Base-by-base conservation (phyloP, 2,113 vertebrate genomes). In the Oryzias curvinotus region DNA sequence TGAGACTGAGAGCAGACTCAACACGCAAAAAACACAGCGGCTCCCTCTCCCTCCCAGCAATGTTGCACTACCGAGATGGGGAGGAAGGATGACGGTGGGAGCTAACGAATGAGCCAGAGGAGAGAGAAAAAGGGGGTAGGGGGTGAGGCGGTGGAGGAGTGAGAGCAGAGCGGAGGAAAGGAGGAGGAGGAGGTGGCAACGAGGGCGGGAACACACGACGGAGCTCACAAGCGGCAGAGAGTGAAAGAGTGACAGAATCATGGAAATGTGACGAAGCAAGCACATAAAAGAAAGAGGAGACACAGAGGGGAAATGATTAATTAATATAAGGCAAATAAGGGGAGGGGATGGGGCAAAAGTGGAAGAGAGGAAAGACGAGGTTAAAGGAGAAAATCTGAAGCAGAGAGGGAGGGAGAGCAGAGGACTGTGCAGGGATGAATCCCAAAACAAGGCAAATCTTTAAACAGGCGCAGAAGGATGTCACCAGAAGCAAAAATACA, bases 11-110 rank as follows among this genome's bases (percentile, higher is more conserved):
- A 91, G 85, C 87, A 85, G 86, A 88, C 88, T 88, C 85, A 72
- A 78, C 85, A 80, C 84, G 58, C 79, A 80, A 67, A 73, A 72
- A 60, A 45, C 79, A 28, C 85, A 3, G 58, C 0, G 60, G 10
- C 66, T 56, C 73, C 30, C 62, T 79, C 25, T 65, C 77, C 78
- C 84, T 81, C 77, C 90, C 93, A 93, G 92, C 90, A 90, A 88
- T 90, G 87, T 88, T 89, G 90, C 93, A 92, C 95, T 91, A 93
- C 91, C 86, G 75, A 78, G 85, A 85, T 81, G 68, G 92, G 91
- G 92, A 79, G 81, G 88, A 85, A 87, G 85, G 67, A 80, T 69
- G 78, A 80, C 64, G 72, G 75, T 30, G 62, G 65, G 66, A 85
- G 71, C 77, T 68, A 85, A 76, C 73, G 72, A 85, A 83, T 68